Base-by-base conservation (phyloP, 2,113 vertebrate genomes). In the Festucalex cinctus region DNA sequence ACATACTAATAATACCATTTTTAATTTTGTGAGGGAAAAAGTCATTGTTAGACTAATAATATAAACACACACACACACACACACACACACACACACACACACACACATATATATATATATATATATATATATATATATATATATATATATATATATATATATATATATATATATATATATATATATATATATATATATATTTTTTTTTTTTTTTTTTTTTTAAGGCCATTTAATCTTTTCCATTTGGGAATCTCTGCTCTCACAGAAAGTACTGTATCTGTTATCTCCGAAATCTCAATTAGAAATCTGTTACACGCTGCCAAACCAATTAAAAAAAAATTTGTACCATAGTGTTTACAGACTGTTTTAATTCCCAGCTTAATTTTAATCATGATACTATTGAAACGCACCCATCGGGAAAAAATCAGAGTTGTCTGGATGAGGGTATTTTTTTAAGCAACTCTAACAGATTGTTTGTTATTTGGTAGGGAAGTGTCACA, bases 381-480 rank as follows among this genome's bases (percentile, higher is more conserved):
- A 8, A 22, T n/a, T 51, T 22, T 22, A 22, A 10, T 9, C n/a
- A 22, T 51, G n/a, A 51, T 51, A 51, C 9, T 51, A 9, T 22
- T 51, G n/a, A 22, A 51, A n/a, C 48, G 7, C 22, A 22, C 1
- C 17, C 16, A 19, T 46, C 44, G 9, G 10, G 20, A 51, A 22
- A 9, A n/a, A 51, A 22, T 22, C 48, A n/a, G 20, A 51, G 48
- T 7, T 22, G 48, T 10, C 20, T n/a, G 7, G 8, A 4, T 22
- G 48, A 51, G 8, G 48, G 48, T 7, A 22, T 20, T n/a, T n/a
- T n/a, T 51, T 32, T 14, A 63, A 56, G 67, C 62, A 46, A 69
- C 22, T 65, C 56, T 43, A 59, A 76, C 16, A 54, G 49, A 70
- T 71, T 49, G 60, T 32, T 1, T 69, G 68, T 74, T 81, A 72